Base-by-base conservation (phyloP, 2,888 invertebrate genomes). In the Seira musarum region DNA sequence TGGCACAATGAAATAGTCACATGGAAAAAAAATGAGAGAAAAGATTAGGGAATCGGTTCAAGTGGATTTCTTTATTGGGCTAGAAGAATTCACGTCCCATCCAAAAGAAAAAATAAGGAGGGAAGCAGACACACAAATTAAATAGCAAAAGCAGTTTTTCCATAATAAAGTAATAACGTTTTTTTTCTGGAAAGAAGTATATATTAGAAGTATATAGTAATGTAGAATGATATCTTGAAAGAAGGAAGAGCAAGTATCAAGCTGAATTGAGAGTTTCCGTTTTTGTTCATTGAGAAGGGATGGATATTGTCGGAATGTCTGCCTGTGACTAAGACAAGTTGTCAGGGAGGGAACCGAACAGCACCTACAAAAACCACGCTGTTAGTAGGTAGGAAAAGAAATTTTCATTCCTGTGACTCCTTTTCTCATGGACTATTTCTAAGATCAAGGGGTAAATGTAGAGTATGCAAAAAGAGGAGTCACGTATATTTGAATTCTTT, bases 271-370 rank as follows among this genome's bases (percentile, higher is more conserved):
- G 53, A 13, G 53, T 53, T 53, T 53, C 53, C 53, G 53, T 53
- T 53, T 17, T 53, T 53, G n/a, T 53, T 3, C 53, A 53, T 53
- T 17, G 53, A 53, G 53, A 53, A 13, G 53, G 53, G 15, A 53
- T 53, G 53, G 17, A 53, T 53, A 53, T 53, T 17, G 17, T 53
- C 8, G 46, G 67, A 57, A 72, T 78, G 78, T 49, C 71, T 78
- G 78, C 21, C 67, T 65, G 57, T 78, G 78, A 78, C 78, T 78
- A 78, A 78, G 78, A 78, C 70, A 78, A 78, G 78, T 78, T 78
- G 78, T 49, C 63, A 46, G 67, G 78, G 78, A 72, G 78, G 78
- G 78, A 66, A 8, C 30, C 78, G 22, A 53, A 24, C 25, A 17
- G 53, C 53, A 49, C 24, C 21, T 22, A 6, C 24, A 19, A 46